Conservation (phyloP, 2,888 invertebrate genomes). For the Macrosoma leucophasiata region DNA sequence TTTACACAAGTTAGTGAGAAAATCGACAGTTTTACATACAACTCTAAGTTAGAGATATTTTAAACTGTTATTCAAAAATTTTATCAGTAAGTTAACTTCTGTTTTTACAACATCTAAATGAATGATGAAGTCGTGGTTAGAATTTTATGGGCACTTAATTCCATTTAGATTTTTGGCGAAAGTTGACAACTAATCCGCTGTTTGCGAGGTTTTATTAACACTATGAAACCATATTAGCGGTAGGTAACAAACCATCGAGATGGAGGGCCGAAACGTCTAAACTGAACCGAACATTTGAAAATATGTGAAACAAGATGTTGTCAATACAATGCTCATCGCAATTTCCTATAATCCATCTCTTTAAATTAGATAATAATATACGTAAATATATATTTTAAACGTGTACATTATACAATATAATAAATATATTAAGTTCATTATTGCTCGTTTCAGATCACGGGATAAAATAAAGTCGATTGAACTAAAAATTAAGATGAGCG, state of each 20-base stretch:
- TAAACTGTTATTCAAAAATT: conserved; percentile 50
- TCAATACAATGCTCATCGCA: conserved; percentile 61
- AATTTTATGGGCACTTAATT: conserved; percentile 70
- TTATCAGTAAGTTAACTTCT: conserved; percentile 49
- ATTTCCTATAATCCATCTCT: too few species aligned
- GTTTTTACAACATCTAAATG: conserved; percentile 53
- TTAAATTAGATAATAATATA: conserved; percentile 9
- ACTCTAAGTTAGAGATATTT: conserved; percentile 57
- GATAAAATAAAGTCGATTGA: conserved; percentile 17
- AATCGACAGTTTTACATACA: conserved; percentile 44
- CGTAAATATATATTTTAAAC: conserved; percentile 9
- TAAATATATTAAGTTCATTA: too few species aligned
- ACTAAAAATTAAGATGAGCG: conserved; percentile 61
- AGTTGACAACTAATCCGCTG: conserved; percentile 10
- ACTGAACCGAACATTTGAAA: conserved; percentile 66
- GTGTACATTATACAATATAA: too few species aligned
- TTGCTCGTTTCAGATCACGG: conserved; percentile 25
- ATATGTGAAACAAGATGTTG: conserved; percentile 67
- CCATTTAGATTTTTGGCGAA: conserved; percentile 51
- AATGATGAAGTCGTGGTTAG: conserved; percentile 38
- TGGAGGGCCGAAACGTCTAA: conserved; percentile 32
- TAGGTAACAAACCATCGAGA: conserved; percentile 14
- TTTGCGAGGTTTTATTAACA: conserved; percentile 32
- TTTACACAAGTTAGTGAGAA: conserved; percentile 61
- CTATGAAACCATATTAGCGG: conserved; percentile 30